phyloP scores from a whole-genome alignment of 1,140 invertebrate genomes.

The Eriosoma lanigerum region DNA sequence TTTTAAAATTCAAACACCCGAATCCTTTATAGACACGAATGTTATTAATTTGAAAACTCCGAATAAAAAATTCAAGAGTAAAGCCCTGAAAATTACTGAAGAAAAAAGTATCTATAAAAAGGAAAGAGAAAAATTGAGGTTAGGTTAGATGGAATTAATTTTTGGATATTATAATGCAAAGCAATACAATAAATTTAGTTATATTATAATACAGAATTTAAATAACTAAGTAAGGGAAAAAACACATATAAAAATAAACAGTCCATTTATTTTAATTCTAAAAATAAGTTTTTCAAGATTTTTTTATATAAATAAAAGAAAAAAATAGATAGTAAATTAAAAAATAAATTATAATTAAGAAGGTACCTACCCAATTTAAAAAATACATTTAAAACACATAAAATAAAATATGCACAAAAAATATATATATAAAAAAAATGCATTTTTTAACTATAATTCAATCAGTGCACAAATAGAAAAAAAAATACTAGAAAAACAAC shows the following conservation, averaged over 20 bases:
- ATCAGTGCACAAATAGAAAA: slow-evolving; percentile 33
- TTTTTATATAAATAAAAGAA: neutral
- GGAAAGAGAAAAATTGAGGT: too few species aligned
- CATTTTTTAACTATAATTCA: slow-evolving; percentile 9
- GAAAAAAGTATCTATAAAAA: too few species aligned
- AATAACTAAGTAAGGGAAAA: neutral
- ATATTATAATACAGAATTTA: too few species aligned
- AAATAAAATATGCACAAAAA: slow-evolving; percentile 19
- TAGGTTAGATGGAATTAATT: too few species aligned
- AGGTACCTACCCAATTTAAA: slow-evolving; percentile 27
- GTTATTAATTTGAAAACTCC: too few species aligned
- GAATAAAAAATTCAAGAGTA: too few species aligned
- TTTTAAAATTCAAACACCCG: too few species aligned
- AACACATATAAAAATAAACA: slow-evolving; percentile 26
- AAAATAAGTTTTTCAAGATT: slow-evolving; percentile 41
- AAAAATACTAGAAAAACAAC: slow-evolving; percentile 32
- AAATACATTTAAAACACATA: slow-evolving; percentile 7
- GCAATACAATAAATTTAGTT: too few species aligned
- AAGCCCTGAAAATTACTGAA: too few species aligned
- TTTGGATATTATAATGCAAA: too few species aligned
- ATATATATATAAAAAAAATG: slow-evolving; percentile 12
- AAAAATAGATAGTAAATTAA: slow-evolving; percentile 8
- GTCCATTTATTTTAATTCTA: slow-evolving; percentile 49
- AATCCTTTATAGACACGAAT: too few species aligned
- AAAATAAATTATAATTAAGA: slow-evolving; percentile 24